phyloP scores from a whole-genome alignment of 2,113 vertebrate species.

The Caracal caracal region DNA sequence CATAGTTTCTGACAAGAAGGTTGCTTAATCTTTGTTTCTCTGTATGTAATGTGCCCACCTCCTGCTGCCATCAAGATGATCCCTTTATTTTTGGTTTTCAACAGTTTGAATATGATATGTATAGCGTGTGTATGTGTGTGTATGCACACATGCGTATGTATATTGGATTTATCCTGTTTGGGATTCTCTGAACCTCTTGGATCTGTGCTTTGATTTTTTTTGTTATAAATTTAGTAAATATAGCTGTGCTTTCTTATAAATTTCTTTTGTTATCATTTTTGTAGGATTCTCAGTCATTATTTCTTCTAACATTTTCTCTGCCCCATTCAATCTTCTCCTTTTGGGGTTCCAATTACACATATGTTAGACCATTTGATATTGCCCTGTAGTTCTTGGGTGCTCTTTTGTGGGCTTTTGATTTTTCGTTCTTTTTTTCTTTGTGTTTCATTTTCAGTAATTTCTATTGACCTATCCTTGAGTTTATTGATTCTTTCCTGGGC shows the following conservation, averaged over 20 bases:
- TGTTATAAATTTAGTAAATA: neutral
- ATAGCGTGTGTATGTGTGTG: neutral
- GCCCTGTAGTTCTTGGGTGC: neutral
- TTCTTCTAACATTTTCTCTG: neutral
- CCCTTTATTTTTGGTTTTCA: slow-evolving; percentile 15
- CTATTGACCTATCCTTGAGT: slow-evolving; percentile 38
- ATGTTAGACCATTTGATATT: neutral
- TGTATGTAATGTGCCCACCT: neutral
- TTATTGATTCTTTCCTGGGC: neutral
- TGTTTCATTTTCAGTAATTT: slow-evolving; percentile 44
- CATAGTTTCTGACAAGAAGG: neutral
- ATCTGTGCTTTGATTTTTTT: slow-evolving; percentile 17
- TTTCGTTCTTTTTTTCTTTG: neutral
- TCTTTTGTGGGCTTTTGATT: neutral
- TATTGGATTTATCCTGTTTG: neutral
- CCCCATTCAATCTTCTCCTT: neutral
- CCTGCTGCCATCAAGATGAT: neutral
- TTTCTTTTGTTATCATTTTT: neutral
- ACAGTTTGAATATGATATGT: neutral
- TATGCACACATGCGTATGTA: neutral
- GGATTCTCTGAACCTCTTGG: neutral
- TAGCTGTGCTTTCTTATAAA: neutral
- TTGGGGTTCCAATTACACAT: neutral
- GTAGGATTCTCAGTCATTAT: slow-evolving; percentile 5
- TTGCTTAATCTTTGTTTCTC: neutral